Base-by-base conservation (phyloP, 2,797 vertebrate genomes). In the Champsocephalus gunnari region DNA sequence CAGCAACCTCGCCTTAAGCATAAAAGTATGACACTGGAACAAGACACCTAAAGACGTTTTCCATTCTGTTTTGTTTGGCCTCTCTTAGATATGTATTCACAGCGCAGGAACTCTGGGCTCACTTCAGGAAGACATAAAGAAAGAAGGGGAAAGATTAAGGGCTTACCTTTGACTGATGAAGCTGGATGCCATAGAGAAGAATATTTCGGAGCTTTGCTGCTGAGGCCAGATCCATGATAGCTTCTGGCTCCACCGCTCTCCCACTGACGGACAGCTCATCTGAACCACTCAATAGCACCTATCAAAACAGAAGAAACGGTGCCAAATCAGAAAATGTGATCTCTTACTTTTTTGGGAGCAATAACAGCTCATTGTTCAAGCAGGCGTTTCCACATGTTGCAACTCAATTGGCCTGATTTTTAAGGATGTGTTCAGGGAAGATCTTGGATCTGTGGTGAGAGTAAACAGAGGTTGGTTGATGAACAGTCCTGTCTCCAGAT, bases 111-210 rank as follows among this genome's bases (percentile, higher is more conserved):
- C 89, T 78, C 65, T 69, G 56, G 64, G 77, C 61, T 69, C 68
- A 75, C 65, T 87, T 45, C 4, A 69, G 71, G 61, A 48, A 47
- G 64, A 81, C 81, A 88, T 81, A 54, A 75, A 79, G 34, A 59
- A 62, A 50, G 59, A 73, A 4, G 1, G 38, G 51, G 41, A 53
- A 19, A 58, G 19, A 58, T 64, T 72, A 78, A 79, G 75, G 58
- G 85, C 93, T 68, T 94, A 99, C 98, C 97, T 96, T 88, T 54
- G 93, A 88, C 83, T 86, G 92, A 53, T 87, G 88, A 50, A 99
- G 87, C 87, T 95, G 90, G 73, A 99, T 90, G 53, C 95, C 94
- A 63, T 94, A 98, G 77, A 98, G 82, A 53, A 97, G 95, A 92
- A 98, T 85, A 80, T 98, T 97, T 73, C 80, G 87, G 72, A 85